These are phyloP conservation scores for Myxocyprinus asiaticus DNA, from an alignment of 2,113 vertebrate genomes.

Conservation along the genomic window DNA sequence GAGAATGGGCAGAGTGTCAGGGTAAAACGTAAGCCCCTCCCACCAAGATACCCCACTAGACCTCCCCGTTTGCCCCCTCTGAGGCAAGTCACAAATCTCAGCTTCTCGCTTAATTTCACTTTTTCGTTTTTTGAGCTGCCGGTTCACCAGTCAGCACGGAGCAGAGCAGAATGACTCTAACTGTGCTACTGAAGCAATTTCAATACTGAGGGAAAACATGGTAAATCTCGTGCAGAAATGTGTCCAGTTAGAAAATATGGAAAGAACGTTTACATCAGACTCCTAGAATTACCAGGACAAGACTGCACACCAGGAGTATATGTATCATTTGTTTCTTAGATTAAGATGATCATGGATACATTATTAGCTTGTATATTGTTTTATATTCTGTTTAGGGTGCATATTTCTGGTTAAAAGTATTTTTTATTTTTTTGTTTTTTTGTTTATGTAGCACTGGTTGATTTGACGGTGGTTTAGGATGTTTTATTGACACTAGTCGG, in stretches of 20 bases:
- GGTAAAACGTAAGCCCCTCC: constrained; percentile 48
- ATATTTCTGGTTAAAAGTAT: too few species aligned
- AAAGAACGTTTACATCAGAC: too few species aligned
- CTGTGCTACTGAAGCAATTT: constrained; percentile 68
- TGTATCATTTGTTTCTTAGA: neutral
- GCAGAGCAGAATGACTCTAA: constrained; percentile 65
- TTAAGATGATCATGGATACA: too few species aligned
- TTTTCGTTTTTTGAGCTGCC: constrained; percentile 84
- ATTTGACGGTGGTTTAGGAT: too few species aligned
- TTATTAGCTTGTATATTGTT: too few species aligned
- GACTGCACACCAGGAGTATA: neutral
- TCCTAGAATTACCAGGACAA: neutral
- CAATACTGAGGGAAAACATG: constrained; percentile 62
- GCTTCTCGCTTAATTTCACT: constrained; percentile 80
- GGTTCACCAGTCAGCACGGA: constrained; percentile 68
- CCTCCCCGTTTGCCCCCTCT: constrained; percentile 70
- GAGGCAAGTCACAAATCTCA: constrained; percentile 73
- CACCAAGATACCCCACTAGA: constrained; percentile 50
- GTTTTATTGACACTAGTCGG: too few species aligned
- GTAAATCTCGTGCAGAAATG: too few species aligned
- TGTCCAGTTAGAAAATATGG: too few species aligned
- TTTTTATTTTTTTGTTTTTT: too few species aligned
- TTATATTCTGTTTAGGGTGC: too few species aligned
- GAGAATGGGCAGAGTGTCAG: constrained; percentile 22
- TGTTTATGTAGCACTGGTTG: too few species aligned